Evolutionary conservation across 2,888 invertebrate genomes (phyloP).

Genomic region (Byasa hedistus): DNA sequence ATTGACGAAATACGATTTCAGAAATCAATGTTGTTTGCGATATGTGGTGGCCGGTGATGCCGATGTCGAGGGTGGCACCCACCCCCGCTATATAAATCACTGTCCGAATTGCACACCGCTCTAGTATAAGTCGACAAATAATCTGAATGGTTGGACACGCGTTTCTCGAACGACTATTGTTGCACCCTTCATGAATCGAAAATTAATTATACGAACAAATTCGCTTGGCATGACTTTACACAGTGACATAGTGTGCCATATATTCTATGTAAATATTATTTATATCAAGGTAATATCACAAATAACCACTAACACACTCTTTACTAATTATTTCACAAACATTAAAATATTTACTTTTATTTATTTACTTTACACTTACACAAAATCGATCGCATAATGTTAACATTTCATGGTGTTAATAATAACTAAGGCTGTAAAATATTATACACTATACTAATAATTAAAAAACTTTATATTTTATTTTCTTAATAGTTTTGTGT

Average conservation of each 20-base stretch:
- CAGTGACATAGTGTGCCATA: neutral
- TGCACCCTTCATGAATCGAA: slow-evolving; percentile 51
- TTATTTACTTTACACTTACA: too few relatives aligned
- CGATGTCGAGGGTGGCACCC: slow-evolving; percentile 67
- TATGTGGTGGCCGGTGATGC: slow-evolving; percentile 55
- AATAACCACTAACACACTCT: too few relatives aligned
- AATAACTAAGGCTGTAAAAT: neutral
- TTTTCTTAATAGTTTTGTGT: neutral
- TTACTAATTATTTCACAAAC: too few relatives aligned
- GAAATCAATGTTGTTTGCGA: slow-evolving; percentile 76
- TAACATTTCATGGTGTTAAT: too few relatives aligned
- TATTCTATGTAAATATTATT: slow-evolving; percentile 1
- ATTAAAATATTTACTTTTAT: too few relatives aligned
- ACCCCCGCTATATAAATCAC: slow-evolving; percentile 79
- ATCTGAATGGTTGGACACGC: slow-evolving; percentile 50
- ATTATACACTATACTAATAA: neutral
- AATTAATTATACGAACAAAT: slow-evolving; percentile 61
- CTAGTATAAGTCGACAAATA: slow-evolving; percentile 63
- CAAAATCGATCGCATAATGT: too few relatives aligned
- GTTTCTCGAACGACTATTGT: slow-evolving; percentile 56
- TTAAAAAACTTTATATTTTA: neutral
- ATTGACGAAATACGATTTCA: slow-evolving; percentile 57
- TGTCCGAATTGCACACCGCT: slow-evolving; percentile 73
- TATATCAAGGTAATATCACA: neutral
- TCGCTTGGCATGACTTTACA: slow-evolving; percentile 51